Conservation (phyloP, 2,113 vertebrate species). For the Channa argus region DNA sequence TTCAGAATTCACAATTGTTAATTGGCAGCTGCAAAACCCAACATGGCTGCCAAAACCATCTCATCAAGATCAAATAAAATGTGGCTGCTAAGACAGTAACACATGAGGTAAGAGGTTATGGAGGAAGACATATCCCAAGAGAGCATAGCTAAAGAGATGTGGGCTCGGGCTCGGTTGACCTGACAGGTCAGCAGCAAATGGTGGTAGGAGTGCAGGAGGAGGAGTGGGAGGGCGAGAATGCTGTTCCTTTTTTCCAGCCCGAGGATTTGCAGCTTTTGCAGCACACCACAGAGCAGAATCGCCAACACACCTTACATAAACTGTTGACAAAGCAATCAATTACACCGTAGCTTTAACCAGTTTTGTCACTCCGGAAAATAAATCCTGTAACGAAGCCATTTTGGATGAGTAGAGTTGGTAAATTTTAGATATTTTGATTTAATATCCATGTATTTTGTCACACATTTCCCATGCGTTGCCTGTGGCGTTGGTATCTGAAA, state of each 20-base stretch:
- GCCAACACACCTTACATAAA: constrained; percentile 73
- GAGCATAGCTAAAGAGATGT: constrained; percentile 48
- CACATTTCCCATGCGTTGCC: background rate
- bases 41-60: background rate
- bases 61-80: constrained; percentile 4
- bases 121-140: constrained; percentile 28
- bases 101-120: constrained; percentile 39
- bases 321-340: constrained; percentile 50
- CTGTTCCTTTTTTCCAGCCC: constrained; percentile 34
- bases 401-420: background rate
- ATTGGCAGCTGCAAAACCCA: background rate
- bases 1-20: background rate
- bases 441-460: background rate
- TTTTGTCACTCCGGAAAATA: background rate
- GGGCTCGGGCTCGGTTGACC: constrained; percentile 51
- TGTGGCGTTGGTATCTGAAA: background rate
- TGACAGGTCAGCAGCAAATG: constrained; percentile 50
- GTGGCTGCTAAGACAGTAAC: constrained; percentile 18
- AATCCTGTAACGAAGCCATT: background rate
- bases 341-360: constrained; percentile 22
- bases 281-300: constrained; percentile 27
- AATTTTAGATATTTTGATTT: constrained; percentile 5
- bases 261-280: constrained; percentile 44
- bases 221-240: constrained; percentile 67
- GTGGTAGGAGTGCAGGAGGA: constrained; percentile 58